phyloP scores from a whole-genome alignment of 2,797 vertebrate genomes.

The Columba guinea region DNA sequence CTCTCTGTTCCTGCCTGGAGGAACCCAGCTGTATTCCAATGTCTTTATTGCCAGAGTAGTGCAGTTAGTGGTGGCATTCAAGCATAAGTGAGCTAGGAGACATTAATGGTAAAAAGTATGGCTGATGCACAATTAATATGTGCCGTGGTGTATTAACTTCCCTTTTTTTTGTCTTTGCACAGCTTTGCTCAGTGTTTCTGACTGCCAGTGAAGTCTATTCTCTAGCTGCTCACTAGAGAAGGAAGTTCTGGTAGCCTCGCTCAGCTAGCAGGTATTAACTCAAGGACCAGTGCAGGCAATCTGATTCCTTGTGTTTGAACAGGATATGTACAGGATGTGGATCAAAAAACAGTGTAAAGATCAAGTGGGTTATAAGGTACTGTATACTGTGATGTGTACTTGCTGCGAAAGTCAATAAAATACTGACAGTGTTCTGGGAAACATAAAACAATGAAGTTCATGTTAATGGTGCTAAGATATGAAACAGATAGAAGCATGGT shows the following conservation, averaged over 20 bases:
- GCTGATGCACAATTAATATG: neutral
- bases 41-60: neutral
- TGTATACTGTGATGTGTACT: neutral
- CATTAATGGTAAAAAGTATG: neutral
- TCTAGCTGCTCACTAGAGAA: neutral
- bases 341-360: neutral
- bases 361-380: neutral
- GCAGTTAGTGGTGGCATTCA: neutral
- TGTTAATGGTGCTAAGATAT: neutral
- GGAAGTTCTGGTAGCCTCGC: neutral
- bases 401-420: neutral
- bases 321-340: neutral
- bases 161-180: neutral
- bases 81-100: neutral
- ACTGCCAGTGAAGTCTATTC: neutral
- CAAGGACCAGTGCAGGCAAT: neutral
- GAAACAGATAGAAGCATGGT: neutral
- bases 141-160: neutral
- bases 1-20: neutral
- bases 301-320: neutral
- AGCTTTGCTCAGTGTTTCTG: conserved; percentile 12
- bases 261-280: neutral
- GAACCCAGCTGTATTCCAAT: neutral
- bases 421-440: neutral
- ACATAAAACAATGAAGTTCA: neutral